Percentiles rank a stretch among this genome's conserved stretches.
Conservation (phyloP, 2,888 invertebrate genomes). For the Megaustenia siamemsis region DNA sequence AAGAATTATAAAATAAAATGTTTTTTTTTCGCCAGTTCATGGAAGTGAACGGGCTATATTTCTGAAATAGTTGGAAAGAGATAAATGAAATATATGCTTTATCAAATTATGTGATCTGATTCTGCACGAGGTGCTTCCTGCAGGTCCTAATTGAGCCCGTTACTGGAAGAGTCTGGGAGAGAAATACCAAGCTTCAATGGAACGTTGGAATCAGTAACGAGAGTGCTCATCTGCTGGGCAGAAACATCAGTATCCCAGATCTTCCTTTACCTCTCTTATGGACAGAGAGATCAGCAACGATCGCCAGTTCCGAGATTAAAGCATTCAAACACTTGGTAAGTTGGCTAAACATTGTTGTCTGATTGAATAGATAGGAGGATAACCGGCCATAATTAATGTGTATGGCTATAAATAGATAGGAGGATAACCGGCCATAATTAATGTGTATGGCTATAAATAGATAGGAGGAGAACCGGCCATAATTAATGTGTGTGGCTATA, state of each 20-base stretch:
- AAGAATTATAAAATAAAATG: too few relatives aligned
- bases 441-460: too few relatives aligned
- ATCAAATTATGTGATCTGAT: too few relatives aligned
- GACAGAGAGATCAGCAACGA: background rate
- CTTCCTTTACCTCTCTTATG: constrained; percentile 42
- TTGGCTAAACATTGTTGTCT: background rate
- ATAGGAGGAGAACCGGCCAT: too few relatives aligned
- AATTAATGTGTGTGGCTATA: too few relatives aligned
- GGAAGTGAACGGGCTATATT: too few relatives aligned
- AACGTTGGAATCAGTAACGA: constrained; percentile 53
- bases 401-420: too few relatives aligned
- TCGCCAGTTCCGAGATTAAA: background rate
- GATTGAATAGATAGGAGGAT: background rate
- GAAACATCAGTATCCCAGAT: constrained; percentile 6
- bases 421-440: too few relatives aligned
- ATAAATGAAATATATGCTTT: too few relatives aligned
- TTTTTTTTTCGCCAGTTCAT: too few relatives aligned
- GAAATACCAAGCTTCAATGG: constrained; percentile 57
- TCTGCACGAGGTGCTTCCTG: too few relatives aligned
- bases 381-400: background rate
- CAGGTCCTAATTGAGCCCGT: constrained; percentile 62
- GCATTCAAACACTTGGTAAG: constrained; percentile 42
- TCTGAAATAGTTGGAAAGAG: too few relatives aligned
- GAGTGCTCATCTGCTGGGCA: background rate
- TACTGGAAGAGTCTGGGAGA: constrained; percentile 61